Evolutionary conservation across 2,888 invertebrate genomes (phyloP).

Genomic region (Onchidella celtica): DNA sequence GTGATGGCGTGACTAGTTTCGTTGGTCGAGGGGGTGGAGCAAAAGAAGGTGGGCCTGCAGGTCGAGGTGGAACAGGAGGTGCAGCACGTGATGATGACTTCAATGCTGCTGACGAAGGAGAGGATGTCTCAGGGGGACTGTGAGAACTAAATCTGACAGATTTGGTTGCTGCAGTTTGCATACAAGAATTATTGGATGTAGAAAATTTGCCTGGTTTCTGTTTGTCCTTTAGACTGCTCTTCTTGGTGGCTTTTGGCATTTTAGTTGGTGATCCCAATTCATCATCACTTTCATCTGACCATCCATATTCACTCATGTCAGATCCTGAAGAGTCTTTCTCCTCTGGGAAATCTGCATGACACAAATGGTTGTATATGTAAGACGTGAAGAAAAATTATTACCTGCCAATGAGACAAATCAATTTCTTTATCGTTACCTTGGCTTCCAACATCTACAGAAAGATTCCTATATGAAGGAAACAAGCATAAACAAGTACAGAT

Average conservation of each 20-base stretch:
- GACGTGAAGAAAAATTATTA: neutral
- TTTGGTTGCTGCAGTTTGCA: neutral
- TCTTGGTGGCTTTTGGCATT: conserved; percentile 39
- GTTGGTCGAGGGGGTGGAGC: conserved; percentile 1
- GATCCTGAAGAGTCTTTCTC: conserved; percentile 87
- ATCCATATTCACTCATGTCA: conserved; percentile 89
- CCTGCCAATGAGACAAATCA: too few relatives aligned
- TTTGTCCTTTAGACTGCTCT: conserved; percentile 42
- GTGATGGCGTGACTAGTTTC: neutral
- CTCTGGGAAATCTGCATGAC: conserved; percentile 86
- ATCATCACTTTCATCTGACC: conserved; percentile 82
- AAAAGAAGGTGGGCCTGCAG: neutral
- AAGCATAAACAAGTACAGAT: too few relatives aligned
- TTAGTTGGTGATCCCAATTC: conserved; percentile 60
- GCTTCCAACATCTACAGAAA: too few relatives aligned
- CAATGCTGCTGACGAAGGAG: neutral
- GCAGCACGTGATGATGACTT: neutral
- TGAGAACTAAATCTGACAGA: conserved; percentile 25
- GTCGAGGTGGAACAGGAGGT: neutral
- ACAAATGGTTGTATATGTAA: neutral
- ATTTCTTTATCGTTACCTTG: too few relatives aligned
- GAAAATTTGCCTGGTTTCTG: neutral
- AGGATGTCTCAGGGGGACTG: neutral
- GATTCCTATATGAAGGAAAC: too few relatives aligned
- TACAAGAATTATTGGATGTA: neutral